Conservation (phyloP, 2,888 invertebrate species). For the Portevinia maculata region DNA sequence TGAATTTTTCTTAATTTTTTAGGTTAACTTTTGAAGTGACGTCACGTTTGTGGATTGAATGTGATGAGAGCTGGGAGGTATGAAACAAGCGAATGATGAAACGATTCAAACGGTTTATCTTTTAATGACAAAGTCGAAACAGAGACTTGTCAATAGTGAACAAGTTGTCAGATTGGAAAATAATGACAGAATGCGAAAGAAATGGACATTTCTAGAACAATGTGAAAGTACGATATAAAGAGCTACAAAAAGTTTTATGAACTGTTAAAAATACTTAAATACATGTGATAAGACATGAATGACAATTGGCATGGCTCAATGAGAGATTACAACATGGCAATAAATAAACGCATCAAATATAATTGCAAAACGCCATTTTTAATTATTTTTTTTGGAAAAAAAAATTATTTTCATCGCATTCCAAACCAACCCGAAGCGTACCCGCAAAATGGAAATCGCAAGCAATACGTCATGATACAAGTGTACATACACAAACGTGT, state of each 20-base stretch:
- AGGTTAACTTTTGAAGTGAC: constrained; percentile 1
- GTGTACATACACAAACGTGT: not conserved
- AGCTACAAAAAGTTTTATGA: no score
- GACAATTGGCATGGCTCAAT: not conserved
- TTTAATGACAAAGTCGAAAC: no score
- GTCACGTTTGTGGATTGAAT: not conserved
- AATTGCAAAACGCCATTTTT: constrained; percentile 32
- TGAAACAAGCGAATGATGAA: no score
- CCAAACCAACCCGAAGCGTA: not conserved
- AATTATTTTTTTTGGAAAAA: not conserved
- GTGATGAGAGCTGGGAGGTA: no score
- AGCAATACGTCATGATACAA: not conserved
- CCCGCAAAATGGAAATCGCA: not conserved
- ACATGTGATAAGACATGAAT: not conserved
- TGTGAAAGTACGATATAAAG: no score
- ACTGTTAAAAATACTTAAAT: no score
- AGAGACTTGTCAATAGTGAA: no score
- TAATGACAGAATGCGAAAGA: no score
- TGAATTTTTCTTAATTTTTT: constrained; percentile 1
- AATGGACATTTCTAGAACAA: no score
- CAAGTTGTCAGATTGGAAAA: no score
- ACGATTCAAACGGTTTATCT: no score
- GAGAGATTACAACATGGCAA: not conserved
- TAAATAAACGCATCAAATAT: not conserved
- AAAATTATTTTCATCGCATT: constrained; percentile 14